Conservation (phyloP, 2,113 vertebrate genomes). For the Bubo scandiacus region DNA sequence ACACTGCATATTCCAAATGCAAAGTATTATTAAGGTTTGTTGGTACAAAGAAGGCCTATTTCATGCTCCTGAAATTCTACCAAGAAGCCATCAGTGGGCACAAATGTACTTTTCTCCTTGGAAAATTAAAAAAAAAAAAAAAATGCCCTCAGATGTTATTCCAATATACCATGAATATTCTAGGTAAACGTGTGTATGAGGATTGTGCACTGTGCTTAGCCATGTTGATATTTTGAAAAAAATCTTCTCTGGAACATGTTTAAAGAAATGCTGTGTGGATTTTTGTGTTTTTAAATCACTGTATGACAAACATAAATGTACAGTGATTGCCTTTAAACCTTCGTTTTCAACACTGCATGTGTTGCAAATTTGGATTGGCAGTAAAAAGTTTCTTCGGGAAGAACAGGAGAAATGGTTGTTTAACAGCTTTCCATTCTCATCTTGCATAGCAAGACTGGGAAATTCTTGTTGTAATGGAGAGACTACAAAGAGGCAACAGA, state of each 20-base stretch:
- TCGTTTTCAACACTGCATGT: neutral
- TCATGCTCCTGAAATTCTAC: neutral
- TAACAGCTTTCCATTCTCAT: constrained; percentile 29
- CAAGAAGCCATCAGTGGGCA: neutral
- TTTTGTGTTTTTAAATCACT: neutral
- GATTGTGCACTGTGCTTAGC: neutral
- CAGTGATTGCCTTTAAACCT: neutral
- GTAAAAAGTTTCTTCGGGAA: constrained; percentile 25
- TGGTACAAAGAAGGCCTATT: neutral
- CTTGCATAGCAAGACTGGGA: constrained; percentile 32
- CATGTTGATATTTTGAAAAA: neutral
- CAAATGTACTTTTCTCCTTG: neutral
- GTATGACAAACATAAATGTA: constrained; percentile 6
- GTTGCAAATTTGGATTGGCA: constrained; percentile 14
- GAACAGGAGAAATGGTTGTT: neutral
- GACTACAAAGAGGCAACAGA: constrained; percentile 45
- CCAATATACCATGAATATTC: neutral
- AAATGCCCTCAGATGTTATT: neutral
- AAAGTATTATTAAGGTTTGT: neutral
- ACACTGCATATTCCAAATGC: neutral
- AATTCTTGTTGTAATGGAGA: constrained; percentile 34
- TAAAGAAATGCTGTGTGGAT: neutral
- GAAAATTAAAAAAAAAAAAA: neutral
- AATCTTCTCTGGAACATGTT: neutral
- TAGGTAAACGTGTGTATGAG: neutral